Percentiles rank a stretch among this genome's conserved stretches.
phyloP scores from a whole-genome alignment of 2,113 vertebrate species.

The Oncorhynchus tshawytscha region DNA sequence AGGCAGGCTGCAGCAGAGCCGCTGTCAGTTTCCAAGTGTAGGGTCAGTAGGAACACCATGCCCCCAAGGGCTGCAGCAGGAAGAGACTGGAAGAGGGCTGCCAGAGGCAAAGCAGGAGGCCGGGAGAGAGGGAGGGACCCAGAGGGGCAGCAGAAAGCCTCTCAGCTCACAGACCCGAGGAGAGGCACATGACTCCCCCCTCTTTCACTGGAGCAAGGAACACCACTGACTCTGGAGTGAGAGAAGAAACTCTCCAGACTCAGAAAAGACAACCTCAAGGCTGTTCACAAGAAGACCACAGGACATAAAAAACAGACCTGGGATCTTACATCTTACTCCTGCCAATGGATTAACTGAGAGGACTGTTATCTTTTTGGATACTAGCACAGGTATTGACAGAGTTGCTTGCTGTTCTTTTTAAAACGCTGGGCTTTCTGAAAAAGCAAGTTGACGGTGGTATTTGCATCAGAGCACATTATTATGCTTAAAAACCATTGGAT shows the following conservation, averaged over 20 bases:
- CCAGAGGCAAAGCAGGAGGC: neutral
- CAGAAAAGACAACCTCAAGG: neutral
- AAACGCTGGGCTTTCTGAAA: neutral
- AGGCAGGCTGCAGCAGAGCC: conserved; percentile 8
- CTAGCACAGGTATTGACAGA: conserved; percentile 27
- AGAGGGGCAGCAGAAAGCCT: conserved; percentile 3
- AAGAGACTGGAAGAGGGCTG: conserved; percentile 12
- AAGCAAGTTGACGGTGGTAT: neutral
- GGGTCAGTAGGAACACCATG: neutral
- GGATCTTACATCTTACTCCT: neutral
- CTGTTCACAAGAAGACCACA: conserved; percentile 12
- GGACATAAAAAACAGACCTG: neutral
- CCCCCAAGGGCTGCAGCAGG: neutral
- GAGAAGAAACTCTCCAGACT: conserved; percentile 6
- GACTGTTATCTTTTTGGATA: conserved; percentile 20
- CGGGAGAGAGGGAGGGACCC: neutral
- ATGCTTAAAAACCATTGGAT: neutral
- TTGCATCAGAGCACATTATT: neutral
- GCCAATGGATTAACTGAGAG: neutral
- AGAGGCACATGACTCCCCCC: conserved; percentile 13
- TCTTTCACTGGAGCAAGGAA: conserved; percentile 12
- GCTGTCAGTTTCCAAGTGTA: conserved; percentile 13
- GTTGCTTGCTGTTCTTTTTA: neutral
- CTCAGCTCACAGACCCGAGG: conserved; percentile 11
- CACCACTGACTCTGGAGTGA: conserved; percentile 5